Conservation (phyloP, 2,113 vertebrate species). For the Python bivittatus region DNA sequence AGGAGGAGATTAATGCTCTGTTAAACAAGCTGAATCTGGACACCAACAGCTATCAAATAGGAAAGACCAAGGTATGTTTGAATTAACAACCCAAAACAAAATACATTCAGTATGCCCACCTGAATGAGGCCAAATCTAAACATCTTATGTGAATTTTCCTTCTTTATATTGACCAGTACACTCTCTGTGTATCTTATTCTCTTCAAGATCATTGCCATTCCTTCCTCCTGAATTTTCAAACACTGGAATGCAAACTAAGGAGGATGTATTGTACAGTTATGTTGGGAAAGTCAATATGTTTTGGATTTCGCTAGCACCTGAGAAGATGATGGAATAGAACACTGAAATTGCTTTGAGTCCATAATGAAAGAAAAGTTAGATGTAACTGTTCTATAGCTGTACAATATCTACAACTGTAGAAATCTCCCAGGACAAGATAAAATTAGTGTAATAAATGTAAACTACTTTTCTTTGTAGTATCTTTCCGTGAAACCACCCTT, state of each 20-base stretch:
- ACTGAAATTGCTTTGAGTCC: neutral
- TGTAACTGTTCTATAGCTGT: neutral
- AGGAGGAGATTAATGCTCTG: slow-evolving; percentile 81
- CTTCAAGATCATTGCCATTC: neutral
- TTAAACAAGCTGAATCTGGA: slow-evolving; percentile 82
- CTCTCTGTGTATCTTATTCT: neutral
- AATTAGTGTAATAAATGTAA: neutral
- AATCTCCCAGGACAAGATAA: neutral
- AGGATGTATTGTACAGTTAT: neutral
- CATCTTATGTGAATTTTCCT: neutral
- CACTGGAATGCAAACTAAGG: neutral
- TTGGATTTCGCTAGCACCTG: neutral
- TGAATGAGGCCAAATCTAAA: neutral
- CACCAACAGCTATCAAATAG: slow-evolving; percentile 89
- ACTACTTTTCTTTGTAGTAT: neutral
- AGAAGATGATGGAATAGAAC: neutral
- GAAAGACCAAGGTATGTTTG: slow-evolving; percentile 88
- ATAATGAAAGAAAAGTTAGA: neutral
- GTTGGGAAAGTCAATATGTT: neutral
- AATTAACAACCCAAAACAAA: neutral
- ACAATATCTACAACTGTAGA: neutral
- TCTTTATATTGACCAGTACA: neutral
- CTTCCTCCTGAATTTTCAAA: neutral
- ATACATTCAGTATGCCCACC: neutral
- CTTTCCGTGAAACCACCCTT: neutral